Conservation (phyloP, 2,888 invertebrate species). For the Pristionchus mayeri region DNA sequence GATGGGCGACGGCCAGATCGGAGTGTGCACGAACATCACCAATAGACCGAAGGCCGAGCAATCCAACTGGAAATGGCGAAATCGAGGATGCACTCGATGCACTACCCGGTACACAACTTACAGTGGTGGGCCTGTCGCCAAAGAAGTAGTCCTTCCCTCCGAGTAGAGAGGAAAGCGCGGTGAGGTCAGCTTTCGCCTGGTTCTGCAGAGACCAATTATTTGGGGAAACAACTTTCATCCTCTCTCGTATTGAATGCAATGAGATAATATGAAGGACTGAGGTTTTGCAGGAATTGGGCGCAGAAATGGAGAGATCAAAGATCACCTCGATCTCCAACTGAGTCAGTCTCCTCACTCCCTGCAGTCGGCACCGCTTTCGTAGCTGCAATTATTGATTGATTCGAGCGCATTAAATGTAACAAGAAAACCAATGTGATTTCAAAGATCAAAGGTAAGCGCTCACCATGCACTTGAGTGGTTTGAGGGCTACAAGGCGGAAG, state of each 20-base stretch:
- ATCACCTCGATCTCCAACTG: constrained; percentile 37
- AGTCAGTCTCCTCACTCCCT: constrained; percentile 10
- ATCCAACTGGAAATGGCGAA: constrained; percentile 52
- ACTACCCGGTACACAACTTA: background rate
- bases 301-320: background rate
- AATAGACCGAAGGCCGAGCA: constrained; percentile 59
- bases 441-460: too few species aligned
- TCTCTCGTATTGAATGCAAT: too few species aligned
- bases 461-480: constrained; percentile 10
- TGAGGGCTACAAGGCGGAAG: constrained; percentile 1
- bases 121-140: constrained; percentile 37
- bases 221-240: too few species aligned
- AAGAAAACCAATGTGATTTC: too few species aligned
- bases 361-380: background rate
- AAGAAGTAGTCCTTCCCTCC: constrained; percentile 49
- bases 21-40: constrained; percentile 59
- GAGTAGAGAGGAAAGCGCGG: constrained; percentile 3
- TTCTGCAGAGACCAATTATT: background rate
- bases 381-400: background rate
- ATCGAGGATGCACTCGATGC: background rate
- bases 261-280: too few species aligned
- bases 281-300: too few species aligned
- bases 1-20: constrained; percentile 44
- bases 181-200: constrained; percentile 45
- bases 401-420: too few species aligned